These are phyloP conservation scores for Priocnemis perturbator DNA, from an alignment of 2,888 invertebrate species.

Conservation along the genomic window DNA sequence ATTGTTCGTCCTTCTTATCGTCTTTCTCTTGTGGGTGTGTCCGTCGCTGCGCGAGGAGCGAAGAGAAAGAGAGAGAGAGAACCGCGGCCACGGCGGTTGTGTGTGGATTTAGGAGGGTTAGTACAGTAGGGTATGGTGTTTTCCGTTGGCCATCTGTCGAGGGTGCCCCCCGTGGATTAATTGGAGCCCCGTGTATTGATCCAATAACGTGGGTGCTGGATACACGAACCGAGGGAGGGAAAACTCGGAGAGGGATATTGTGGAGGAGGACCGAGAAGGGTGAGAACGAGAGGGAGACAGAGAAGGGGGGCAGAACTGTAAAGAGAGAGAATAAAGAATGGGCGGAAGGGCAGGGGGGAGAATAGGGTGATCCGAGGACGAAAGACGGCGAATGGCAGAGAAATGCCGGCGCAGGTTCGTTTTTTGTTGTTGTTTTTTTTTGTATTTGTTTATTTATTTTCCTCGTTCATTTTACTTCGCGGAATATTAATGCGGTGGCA, in stretches of 20 bases:
- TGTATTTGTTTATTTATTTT: too few relatives aligned
- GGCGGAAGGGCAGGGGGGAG: neutral
- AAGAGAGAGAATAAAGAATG: neutral
- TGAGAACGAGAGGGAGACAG: slow-evolving; percentile 12
- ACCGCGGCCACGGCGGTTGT: slow-evolving; percentile 15
- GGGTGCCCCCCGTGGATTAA: slow-evolving; percentile 68
- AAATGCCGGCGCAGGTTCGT: too few relatives aligned
- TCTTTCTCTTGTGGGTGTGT: too few relatives aligned
- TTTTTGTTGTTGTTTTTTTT: too few relatives aligned
- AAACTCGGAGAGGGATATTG: slow-evolving; percentile 14
- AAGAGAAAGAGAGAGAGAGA: neutral
- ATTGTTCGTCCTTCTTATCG: too few relatives aligned
- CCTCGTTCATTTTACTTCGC: too few relatives aligned
- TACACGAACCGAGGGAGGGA: slow-evolving; percentile 50
- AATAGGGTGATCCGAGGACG: neutral
- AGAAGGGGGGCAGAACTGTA: slow-evolving; percentile 12
- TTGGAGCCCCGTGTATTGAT: slow-evolving; percentile 70
- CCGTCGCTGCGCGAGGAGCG: too few relatives aligned
- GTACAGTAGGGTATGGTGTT: slow-evolving; percentile 55
- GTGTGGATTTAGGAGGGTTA: slow-evolving; percentile 47
- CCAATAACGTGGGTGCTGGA: slow-evolving; percentile 63
- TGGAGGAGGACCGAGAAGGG: slow-evolving; percentile 17
- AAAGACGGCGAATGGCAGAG: neutral
- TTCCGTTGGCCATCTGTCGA: slow-evolving; percentile 68
- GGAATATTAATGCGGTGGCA: too few relatives aligned